Base-by-base conservation (phyloP, 2,888 invertebrate genomes). In the Gibbula magus region DNA sequence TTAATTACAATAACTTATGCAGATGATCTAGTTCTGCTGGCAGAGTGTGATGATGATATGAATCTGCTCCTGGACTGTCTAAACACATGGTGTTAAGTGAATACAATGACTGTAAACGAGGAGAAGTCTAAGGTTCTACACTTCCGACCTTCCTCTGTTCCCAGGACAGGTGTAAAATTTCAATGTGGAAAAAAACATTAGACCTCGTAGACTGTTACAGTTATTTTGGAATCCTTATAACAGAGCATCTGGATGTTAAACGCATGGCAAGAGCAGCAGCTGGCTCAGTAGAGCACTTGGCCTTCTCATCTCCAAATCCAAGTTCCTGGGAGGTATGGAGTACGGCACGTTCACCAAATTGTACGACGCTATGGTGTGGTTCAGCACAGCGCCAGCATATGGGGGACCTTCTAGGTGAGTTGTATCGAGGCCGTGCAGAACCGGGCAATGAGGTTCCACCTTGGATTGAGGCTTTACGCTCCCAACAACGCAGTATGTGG, bases 231-330 rank as follows among this genome's bases (percentile, higher is more conserved):
- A 18, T 79, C 16, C 1, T 75, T 18, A 7, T 79, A 5, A 16
- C 29, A 29, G 75, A 79, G 75, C 75, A 75, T 75, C 45, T 75
- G 18, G 66, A 79, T 39, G 74, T 22, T 53, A 79, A 18, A 51
- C 10, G 0, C 3, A 79, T 52, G 52, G 75, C 79, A 0, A 79
- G 22, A 45, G 32, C 39, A 18, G 75, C 56, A 29, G 61, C 75
- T 0, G 22, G 25, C 39, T 75, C 75, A 16, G 79, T 39, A 22
- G 79, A 29, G 79, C 25, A 22, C 35, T 79, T 8, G 75, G 75
- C 3, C 35, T 79, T 45, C 53, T 79, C 16, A 79, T 45, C 32
- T n/a, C 61, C 2, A 79, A 79, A 51, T 18, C 18, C 45, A 79
- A 79, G 13, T 7, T 56, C 2, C 56, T 54, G 74, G 75, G 13